Percentiles rank a stretch among this genome's conserved stretches.
phyloP scores from a whole-genome alignment of 1,140 invertebrate genomes.

The Drosophila pruinosa region DNA sequence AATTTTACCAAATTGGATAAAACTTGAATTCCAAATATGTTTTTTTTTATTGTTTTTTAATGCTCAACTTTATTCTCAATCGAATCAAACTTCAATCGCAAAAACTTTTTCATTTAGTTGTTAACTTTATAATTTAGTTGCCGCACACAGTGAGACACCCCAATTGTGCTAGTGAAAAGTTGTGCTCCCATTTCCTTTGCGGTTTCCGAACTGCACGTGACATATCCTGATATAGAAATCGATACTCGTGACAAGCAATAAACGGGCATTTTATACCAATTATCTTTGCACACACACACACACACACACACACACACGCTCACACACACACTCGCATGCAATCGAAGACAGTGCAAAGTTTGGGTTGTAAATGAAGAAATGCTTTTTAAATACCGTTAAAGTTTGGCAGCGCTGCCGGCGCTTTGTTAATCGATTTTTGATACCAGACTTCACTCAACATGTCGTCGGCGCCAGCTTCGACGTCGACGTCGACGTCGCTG shows the following conservation, averaged over 20 bases:
- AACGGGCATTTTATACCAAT: constrained; percentile 75
- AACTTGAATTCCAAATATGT: not conserved
- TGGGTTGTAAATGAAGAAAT: constrained; percentile 60
- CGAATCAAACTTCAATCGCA: not conserved
- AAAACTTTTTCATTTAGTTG: not conserved
- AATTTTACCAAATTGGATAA: not conserved
- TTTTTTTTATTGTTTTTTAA: too few relatives aligned
- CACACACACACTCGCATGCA: constrained; percentile 1
- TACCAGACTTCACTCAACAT: constrained; percentile 64
- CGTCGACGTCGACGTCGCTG: not conserved
- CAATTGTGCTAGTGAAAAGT: constrained; percentile 17
- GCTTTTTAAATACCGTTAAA: constrained; percentile 68
- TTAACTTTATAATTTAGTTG: not conserved
- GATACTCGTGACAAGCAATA: constrained; percentile 76
- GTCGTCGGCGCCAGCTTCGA: constrained; percentile 19
- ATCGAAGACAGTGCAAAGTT: constrained; percentile 14
- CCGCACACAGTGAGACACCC: not conserved
- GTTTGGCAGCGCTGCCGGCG: constrained; percentile 53
- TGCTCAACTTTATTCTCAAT: too few relatives aligned
- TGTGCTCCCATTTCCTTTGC: constrained; percentile 41
- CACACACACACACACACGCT: constrained; percentile 2
- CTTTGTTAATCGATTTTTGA: constrained; percentile 80
- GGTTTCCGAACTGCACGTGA: constrained; percentile 62
- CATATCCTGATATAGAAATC: constrained; percentile 77
- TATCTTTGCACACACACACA: constrained; percentile 46